Evolutionary conservation across 2,888 invertebrate species (phyloP).

Genomic region (Limnephilus marmoratus): DNA sequence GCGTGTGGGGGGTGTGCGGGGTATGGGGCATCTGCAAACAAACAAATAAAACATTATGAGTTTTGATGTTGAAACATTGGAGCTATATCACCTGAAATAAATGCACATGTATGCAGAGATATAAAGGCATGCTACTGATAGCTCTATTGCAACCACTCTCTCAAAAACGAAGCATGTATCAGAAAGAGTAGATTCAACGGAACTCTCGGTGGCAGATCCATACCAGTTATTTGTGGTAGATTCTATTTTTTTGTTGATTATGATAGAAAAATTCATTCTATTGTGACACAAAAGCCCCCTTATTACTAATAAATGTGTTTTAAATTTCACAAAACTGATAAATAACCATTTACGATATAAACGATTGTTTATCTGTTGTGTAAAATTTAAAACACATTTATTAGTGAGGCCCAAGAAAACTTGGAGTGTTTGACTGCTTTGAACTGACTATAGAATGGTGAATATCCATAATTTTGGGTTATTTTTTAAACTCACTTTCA

Average conservation of each 20-base stretch:
- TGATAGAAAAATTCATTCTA: background rate
- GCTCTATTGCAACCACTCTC: background rate
- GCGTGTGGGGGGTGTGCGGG: constrained; percentile 87
- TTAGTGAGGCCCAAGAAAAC: too few species aligned
- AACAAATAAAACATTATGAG: background rate
- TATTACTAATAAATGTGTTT: too few species aligned
- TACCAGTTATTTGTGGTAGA: background rate
- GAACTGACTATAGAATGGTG: background rate
- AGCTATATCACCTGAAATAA: background rate
- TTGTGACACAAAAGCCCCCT: background rate
- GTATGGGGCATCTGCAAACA: constrained; percentile 78
- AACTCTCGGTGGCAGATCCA: background rate
- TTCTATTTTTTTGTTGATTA: background rate
- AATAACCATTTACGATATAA: too few species aligned
- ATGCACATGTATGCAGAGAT: background rate
- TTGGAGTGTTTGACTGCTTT: background rate
- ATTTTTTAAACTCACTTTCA: background rate
- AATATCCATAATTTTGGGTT: background rate
- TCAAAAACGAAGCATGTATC: background rate
- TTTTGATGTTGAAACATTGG: background rate
- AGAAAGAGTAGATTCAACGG: background rate
- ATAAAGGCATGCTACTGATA: background rate
- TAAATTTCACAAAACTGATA: too few species aligned
- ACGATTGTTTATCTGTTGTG: too few species aligned
- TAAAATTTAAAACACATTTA: too few species aligned